Base-by-base conservation (phyloP, 2,113 vertebrate species). In the Colistium nudipinnis region DNA sequence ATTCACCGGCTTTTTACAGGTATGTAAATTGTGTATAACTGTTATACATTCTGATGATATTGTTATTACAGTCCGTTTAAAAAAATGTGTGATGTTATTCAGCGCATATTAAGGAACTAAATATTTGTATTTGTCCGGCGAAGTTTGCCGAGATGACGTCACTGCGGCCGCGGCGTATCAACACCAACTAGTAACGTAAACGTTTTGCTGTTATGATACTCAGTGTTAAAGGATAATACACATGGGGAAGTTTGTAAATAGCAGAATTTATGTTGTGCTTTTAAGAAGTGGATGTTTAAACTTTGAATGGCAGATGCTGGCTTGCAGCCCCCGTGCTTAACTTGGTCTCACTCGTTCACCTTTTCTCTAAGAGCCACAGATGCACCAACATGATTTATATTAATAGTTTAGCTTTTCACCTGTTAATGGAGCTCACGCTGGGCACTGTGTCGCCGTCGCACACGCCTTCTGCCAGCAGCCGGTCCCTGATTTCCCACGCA, bases 371-470 rank as follows among this genome's bases (percentile, higher is more conserved):
- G 48, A 41, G 38, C 59, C 30, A 11, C n/a, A 31, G 52, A 6
- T 14, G 25, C 7, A 43, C 53, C 43, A 22, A 36, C 30, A 6
- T 2, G 25, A 52, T 71, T 61, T 64, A n/a, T 16, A 59, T 53
- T 65, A 24, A 68, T 72, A 38, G 61, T 48, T 66, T 44, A 64
- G 61, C 62, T 31, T 28, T 53, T 76, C 55, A 96, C 95, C 95
- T 94, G 92, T 96, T 96, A 78, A 96, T 96, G 85, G 95, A 96
- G 89, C 95, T 96, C 77, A 96, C 95, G 35, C 95, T 96, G 81
- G 95, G 95, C 65, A 96, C 95, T 0, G 95, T 96, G 90, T 96
- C 95, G 0, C 92, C 90, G 85, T 95, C 94, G 62, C 95, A 96
- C 64, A 95, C 94, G 0, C 94, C 94, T 71, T 96, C 95, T 0